Base-by-base conservation (phyloP, 1,140 invertebrate species). In the Mamestra configurata region DNA sequence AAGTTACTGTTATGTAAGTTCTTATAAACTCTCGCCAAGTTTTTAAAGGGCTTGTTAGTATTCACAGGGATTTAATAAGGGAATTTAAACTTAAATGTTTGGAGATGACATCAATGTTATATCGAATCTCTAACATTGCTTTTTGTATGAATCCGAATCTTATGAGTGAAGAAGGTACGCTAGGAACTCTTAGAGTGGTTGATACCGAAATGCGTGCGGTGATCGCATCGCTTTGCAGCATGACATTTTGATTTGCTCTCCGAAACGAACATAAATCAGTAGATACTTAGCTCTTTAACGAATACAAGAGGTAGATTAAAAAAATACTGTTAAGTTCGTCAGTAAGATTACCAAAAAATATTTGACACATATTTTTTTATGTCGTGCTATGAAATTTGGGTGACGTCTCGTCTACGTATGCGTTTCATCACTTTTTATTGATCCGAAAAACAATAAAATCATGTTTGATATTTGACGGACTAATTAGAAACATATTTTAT, bases 101-200 rank as follows among this genome's bases (percentile, higher is more conserved):
- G 0, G 20, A 40, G 10, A 40, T 31, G 51, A 37, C 43, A 31
- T 71, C 10, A 71, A 71, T 53, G 15, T 71, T 71, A 40, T 35
- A 71, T 71, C 13, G 68, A 71, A 71, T 71, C 68, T 71, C 68
- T 71, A 51, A 35, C 46, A 66, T 40, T 66, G 18, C 61, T 20
- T 11, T 35, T 43, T 53, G 68, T 51, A 53, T 35, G 68, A 35
- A 71, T 71, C 40, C 66, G 5, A 70, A 70, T 24, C 4, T 11
- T 46, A 46, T 70, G 40, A n/a, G 22, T 70, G 66, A 15, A 15
- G 27, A n/a, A 13, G 40, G 4, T 57, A 57, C 43, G 6, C 40
- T 43, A 13, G 11, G 51, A 55, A 24, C 20, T 22, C 7, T 4
- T 11, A 57, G 22, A 22, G 10, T 22, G 22, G 1, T n/a, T n/a